phyloP scores from a whole-genome alignment of 2,797 vertebrate genomes.

The Rhabdophis nuchalis region DNA sequence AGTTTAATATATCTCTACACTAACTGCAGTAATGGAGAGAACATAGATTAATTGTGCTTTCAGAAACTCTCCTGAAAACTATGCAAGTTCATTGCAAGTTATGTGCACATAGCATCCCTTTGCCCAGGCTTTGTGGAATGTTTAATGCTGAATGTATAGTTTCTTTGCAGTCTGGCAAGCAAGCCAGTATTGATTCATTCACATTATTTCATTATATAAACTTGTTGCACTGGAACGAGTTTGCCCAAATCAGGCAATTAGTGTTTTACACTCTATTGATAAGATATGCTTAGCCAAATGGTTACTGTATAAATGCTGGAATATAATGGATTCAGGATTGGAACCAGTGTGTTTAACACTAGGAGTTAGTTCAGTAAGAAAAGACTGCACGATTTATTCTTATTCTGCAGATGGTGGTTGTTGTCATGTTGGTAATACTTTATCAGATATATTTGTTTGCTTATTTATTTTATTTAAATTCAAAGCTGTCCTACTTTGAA shows the following conservation, averaged over 20 bases:
- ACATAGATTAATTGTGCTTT: neutral
- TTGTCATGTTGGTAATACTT: neutral
- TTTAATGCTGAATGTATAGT: neutral
- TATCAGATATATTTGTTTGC: neutral
- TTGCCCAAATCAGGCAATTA: neutral
- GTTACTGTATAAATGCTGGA: neutral
- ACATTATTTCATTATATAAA: neutral
- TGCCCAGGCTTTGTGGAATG: neutral
- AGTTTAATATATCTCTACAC: neutral
- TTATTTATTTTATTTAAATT: neutral
- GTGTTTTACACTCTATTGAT: neutral
- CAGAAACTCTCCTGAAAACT: neutral
- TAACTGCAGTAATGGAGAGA: neutral
- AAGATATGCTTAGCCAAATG: neutral
- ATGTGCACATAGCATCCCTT: neutral
- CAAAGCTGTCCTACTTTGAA: neutral
- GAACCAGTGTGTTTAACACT: neutral
- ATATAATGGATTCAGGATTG: too few relatives aligned
- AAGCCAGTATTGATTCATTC: neutral
- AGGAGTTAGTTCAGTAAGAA: neutral
- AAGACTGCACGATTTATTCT: neutral
- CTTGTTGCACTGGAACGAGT: neutral
- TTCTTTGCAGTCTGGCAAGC: neutral
- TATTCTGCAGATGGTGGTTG: neutral
- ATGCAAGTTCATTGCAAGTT: neutral